Percentiles rank a stretch among this genome's conserved stretches.
phyloP scores from a whole-genome alignment of 2,888 invertebrate species.

The Agonopterix arenella region DNA sequence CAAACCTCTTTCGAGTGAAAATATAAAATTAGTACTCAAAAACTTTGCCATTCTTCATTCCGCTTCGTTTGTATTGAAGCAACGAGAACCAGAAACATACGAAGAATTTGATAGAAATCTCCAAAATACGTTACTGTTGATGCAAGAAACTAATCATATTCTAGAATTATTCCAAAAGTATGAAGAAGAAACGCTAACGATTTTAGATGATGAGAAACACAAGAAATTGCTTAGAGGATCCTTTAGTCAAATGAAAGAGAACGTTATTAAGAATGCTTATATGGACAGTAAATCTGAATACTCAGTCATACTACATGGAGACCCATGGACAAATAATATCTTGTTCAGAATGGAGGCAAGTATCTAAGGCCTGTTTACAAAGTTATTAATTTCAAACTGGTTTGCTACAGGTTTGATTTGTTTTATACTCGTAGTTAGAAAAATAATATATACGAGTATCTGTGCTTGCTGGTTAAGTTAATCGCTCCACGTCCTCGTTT shows the following conservation, averaged over 20 bases:
- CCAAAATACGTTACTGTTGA: slow-evolving; percentile 9
- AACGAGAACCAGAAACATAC: slow-evolving; percentile 21
- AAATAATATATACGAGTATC: too few relatives aligned
- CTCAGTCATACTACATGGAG: slow-evolving; percentile 21
- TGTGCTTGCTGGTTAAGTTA: too few relatives aligned
- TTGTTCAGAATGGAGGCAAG: slow-evolving; percentile 18
- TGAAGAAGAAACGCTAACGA: slow-evolving; percentile 3
- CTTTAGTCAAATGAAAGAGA: not conserved
- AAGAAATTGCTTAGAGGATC: not conserved
- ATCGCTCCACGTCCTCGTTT: too few relatives aligned
- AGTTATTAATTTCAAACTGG: too few relatives aligned
- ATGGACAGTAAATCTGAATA: slow-evolving; percentile 13
- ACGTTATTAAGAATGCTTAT: not conserved
- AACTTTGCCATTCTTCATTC: slow-evolving; percentile 31
- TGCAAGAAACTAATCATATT: not conserved
- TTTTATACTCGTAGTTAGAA: too few relatives aligned
- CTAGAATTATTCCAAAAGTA: slow-evolving; percentile 1
- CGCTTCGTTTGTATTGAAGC: slow-evolving; percentile 27
- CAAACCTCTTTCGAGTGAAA: not conserved
- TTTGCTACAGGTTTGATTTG: too few relatives aligned
- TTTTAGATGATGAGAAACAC: not conserved
- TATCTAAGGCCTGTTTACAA: not conserved
- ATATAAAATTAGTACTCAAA: slow-evolving; percentile 23
- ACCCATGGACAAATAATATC: slow-evolving; percentile 26
- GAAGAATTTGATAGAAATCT: slow-evolving; percentile 13